Percentiles rank a stretch among this genome's conserved stretches.
Evolutionary conservation across 2,113 vertebrate genomes (phyloP).

Genomic region (Misgurnus mizolepis): DNA sequence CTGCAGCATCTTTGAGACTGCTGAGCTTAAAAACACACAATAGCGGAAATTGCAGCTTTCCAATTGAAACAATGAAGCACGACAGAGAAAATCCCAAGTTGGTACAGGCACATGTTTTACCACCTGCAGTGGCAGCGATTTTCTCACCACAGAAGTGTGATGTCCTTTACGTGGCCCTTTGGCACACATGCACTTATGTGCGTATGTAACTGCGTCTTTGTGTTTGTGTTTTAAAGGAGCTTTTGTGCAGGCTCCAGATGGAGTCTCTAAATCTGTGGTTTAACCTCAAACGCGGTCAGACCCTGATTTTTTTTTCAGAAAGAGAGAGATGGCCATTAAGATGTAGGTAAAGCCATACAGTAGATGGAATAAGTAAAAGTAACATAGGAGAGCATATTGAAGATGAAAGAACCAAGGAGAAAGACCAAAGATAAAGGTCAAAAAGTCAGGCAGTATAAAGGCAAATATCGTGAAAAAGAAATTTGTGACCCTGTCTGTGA

Average conservation of each 20-base stretch:
- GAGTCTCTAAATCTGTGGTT: slow-evolving; percentile 68
- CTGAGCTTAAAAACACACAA: neutral
- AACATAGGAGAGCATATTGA: no score
- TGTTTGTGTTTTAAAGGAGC: slow-evolving; percentile 54
- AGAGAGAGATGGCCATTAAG: slow-evolving; percentile 39
- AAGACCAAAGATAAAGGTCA: neutral
- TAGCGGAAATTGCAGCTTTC: slow-evolving; percentile 15
- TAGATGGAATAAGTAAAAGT: neutral
- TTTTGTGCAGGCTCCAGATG: slow-evolving; percentile 64
- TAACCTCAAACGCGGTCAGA: slow-evolving; percentile 65
- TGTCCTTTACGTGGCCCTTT: slow-evolving; percentile 3
- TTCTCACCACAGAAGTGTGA: slow-evolving; percentile 25
- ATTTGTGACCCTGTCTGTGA: no score
- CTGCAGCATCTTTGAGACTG: neutral
- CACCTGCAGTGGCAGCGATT: neutral
- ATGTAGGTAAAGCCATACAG: slow-evolving; percentile 31
- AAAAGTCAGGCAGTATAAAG: no score
- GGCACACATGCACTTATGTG: neutral
- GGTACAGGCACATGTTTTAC: neutral
- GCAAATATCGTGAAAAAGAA: neutral
- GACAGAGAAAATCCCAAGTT: neutral
- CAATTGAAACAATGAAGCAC: neutral
- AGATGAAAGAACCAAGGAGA: slow-evolving; percentile 8
- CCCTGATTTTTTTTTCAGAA: slow-evolving; percentile 51
- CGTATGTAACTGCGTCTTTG: neutral